phyloP scores from a whole-genome alignment of 2,888 invertebrate genomes.

The Ennomos fuscantarius region DNA sequence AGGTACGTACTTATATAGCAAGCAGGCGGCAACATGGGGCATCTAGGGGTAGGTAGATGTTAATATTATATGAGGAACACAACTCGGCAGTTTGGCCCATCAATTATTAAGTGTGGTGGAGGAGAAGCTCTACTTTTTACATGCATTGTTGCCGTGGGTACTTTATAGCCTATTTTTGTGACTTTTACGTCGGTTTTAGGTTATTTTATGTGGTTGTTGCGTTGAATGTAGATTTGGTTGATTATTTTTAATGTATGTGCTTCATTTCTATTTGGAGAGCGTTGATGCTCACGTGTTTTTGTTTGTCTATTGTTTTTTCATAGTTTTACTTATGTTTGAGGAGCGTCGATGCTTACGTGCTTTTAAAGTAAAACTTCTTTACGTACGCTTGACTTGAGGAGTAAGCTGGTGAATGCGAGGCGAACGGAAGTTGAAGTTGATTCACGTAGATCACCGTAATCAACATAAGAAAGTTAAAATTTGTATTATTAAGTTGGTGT shows the following conservation, averaged over 20 bases:
- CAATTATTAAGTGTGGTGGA: constrained; percentile 80
- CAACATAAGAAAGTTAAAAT: too few species aligned
- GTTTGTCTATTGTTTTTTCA: background rate
- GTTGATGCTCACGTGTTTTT: constrained; percentile 7
- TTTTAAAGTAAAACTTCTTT: too few species aligned
- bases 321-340: too few species aligned
- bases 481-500: too few species aligned
- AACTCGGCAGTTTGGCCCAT: constrained; percentile 83
- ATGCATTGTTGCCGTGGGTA: constrained; percentile 73
- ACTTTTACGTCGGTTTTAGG: constrained; percentile 67
- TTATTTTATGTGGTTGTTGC: constrained; percentile 63
- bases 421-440: too few species aligned
- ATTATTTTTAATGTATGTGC: constrained; percentile 37
- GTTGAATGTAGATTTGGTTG: constrained; percentile 42
- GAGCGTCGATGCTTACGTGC: too few species aligned
- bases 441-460: too few species aligned
- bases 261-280: constrained; percentile 15
- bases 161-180: constrained; percentile 78
- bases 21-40: constrained; percentile 78
- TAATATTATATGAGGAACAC: constrained; percentile 83
- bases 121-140: constrained; percentile 75
- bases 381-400: too few species aligned
- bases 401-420: too few species aligned
- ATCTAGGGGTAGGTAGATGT: constrained; percentile 60
- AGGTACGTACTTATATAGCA: constrained; percentile 31